Base-by-base conservation (phyloP, 2,888 invertebrate species). In the Eupithecia dodoneata region DNA sequence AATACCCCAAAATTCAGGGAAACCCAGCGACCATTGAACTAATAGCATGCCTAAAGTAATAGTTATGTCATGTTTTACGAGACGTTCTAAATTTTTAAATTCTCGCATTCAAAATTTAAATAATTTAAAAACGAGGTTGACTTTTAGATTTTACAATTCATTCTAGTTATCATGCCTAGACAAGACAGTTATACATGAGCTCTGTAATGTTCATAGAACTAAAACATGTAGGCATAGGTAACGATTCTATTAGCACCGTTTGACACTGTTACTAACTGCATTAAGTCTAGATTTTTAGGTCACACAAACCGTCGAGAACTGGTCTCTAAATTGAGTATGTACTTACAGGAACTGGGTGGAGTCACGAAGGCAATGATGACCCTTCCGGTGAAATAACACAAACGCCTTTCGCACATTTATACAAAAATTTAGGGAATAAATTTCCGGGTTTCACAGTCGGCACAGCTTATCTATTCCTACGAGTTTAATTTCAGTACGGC, bases 201-300 rank as follows among this genome's bases (percentile, higher is more conserved):
- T 42, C 6, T 66, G 15, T 70, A 70, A 70, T 52, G 52, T 65
- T 66, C 42, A 71, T 41, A 76, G 65, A 15, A n/a, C 42, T 30
- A 30, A 74, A 59, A 69, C 59, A 72, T 65, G 76, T 70, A 70
- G 47, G 47, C 47, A 30, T n/a, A 44, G 2, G 45, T 73, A 76
- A 78, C 71, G n/a, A 67, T 65, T 74, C 41, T 73, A 82, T 81
- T 80, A 82, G 79, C 65, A 75, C 77, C 73, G 73, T 78, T 66
- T 79, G 78, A 82, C 79, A 83, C 81, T 84, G 83, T 86, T 85
- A 83, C 90, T 92, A 93, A 92, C 92, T 86, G 91, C 90, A 92
- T 92, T 92, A 92, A 80, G 84, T 80, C 84, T 83, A 86, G 87
- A 89, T 91, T 90, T 85, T 91, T 91, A 92, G 92, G 92, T 92